phyloP scores from a whole-genome alignment of 2,797 vertebrate species.

The Poecilia picta region DNA sequence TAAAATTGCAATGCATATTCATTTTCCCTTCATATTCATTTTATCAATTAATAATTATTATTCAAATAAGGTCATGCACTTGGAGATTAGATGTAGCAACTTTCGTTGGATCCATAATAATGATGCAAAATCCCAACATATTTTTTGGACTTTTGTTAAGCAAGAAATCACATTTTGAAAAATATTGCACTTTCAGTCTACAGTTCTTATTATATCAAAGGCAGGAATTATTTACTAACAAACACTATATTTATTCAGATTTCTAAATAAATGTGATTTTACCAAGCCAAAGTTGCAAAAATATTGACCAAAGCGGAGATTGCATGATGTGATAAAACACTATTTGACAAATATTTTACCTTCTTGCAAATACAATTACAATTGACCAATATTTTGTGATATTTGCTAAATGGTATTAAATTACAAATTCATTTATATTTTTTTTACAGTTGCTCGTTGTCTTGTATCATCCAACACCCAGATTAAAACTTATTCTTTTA shows the following conservation, averaged over 20 bases:
- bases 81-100: neutral
- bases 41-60: neutral
- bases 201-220: neutral
- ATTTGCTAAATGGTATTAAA: neutral
- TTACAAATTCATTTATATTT: neutral
- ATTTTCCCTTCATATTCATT: neutral
- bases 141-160: neutral
- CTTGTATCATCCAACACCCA: neutral
- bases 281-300: neutral
- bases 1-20: neutral
- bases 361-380: neutral
- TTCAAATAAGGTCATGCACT: neutral
- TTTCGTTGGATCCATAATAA: neutral
- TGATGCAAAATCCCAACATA: neutral
- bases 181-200: neutral
- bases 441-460: neutral
- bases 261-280: neutral
- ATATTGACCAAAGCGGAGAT: too few species aligned
- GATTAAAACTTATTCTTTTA: slow-evolving; percentile 30
- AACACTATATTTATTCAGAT: neutral
- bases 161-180: neutral
- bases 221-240: neutral
- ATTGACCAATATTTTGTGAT: neutral
- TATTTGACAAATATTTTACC: neutral
- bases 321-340: neutral